Evolutionary conservation across 2,113 vertebrate species (phyloP), one percentile per base, ranked within the genome.

Genomic region (Poeciliopsis retropinna): DNA sequence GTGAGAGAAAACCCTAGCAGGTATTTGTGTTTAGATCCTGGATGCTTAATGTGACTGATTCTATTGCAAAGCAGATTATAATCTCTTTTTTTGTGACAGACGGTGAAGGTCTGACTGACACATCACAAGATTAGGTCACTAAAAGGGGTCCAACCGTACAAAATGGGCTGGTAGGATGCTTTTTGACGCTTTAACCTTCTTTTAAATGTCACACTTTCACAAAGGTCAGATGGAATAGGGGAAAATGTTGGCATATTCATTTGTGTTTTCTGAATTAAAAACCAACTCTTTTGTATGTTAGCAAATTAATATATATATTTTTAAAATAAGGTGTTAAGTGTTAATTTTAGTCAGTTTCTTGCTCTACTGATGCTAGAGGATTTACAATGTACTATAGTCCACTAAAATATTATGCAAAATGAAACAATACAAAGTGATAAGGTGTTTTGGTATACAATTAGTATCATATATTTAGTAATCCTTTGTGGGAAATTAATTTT

Each of bases 81-180:
- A 92, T 90, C 86, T 90, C 86, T 63, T 87, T 88, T 70, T 70
- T 75, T 60, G 81, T 89, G 88, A 80, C 87, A 87, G 70, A 83
- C 85, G 86, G 67, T 73, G 67, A 75, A 51, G 60, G 68, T 82
- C 81, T 89, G 90, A 90, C 71, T 81, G 88, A 88, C 89, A 81
- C 72, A 75, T 89, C 80, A 82, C 76, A 82, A 80, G 89, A 92
- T 86, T 71, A 75, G 78, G 76, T 72, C 83, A 79, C 70, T 47
- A 8, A 64, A 78, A n/a, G 51, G 87, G 65, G 67, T 29, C 71
- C 64, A 37, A 37, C 60, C 63, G 41, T 34, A 76, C 83, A 85
- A 76, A 86, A 64, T 30, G 64, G 47, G 51, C 17, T 57, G 54
- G 1, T 54, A 69, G 51, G 47, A 75, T 54, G 25, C 60, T 87